phyloP scores from a whole-genome alignment of 2,113 vertebrate species.

The Euleptes europaea region DNA sequence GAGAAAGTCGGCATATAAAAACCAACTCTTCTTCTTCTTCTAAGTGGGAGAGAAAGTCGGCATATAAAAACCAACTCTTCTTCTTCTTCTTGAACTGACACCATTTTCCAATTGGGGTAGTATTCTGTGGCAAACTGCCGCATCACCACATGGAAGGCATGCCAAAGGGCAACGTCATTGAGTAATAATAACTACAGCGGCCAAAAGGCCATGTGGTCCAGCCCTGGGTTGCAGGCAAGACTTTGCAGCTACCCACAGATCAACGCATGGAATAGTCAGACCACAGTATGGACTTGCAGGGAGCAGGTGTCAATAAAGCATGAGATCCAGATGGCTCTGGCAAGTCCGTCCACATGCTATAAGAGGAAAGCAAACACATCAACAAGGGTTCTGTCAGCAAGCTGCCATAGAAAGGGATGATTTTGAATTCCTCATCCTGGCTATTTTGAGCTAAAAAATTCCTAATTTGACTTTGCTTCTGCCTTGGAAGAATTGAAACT shows the following conservation, averaged over 20 bases:
- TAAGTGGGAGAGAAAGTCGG: too few relatives aligned
- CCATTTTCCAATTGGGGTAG: background rate
- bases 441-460: too few relatives aligned
- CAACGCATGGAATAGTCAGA: background rate
- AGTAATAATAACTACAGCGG: background rate
- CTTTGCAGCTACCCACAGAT: background rate
- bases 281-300: background rate
- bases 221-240: background rate
- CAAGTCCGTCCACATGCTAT: background rate
- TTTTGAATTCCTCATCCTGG: too few relatives aligned
- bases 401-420: background rate
- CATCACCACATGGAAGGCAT: too few relatives aligned
- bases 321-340: background rate
- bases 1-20: too few relatives aligned
- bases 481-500: too few relatives aligned
- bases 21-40: too few relatives aligned
- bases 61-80: too few relatives aligned
- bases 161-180: background rate
- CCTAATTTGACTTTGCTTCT: too few relatives aligned
- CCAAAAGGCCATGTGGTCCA: background rate
- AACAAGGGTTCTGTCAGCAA: background rate
- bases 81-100: background rate
- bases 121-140: background rate
- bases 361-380: background rate
- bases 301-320: background rate